Evolutionary conservation across 2,797 vertebrate genomes (phyloP).

Genomic region (Molossus molossus): DNA sequence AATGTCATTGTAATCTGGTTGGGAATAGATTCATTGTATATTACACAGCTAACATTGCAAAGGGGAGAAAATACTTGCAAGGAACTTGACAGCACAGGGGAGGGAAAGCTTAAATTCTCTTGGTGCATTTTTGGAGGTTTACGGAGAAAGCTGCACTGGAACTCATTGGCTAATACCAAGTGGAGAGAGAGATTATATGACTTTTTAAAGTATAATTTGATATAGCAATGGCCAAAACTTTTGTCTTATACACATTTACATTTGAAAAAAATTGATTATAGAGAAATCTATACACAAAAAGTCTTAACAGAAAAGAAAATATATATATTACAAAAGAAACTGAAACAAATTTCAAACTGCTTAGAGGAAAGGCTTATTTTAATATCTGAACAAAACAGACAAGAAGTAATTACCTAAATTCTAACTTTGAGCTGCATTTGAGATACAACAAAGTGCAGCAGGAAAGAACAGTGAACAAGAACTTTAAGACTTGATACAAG

Average conservation of each 20-base stretch:
- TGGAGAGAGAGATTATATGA: background rate
- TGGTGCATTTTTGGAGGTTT: background rate
- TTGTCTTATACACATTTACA: background rate
- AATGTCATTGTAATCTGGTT: background rate
- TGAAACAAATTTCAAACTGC: background rate
- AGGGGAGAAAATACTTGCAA: background rate
- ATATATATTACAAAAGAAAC: background rate
- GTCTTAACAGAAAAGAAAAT: background rate
- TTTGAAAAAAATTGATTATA: constrained; percentile 13
- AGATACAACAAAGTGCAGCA: background rate
- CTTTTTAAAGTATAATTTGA: constrained; percentile 13
- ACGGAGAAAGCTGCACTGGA: background rate
- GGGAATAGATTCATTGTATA: background rate
- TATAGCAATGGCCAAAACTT: background rate
- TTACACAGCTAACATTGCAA: background rate
- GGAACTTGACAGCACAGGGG: background rate
- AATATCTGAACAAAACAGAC: background rate
- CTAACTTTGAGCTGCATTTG: background rate
- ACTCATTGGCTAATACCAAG: background rate
- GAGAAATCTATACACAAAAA: background rate
- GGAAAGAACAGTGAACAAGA: background rate
- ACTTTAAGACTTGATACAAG: background rate
- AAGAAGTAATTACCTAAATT: background rate
- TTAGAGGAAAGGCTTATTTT: background rate
- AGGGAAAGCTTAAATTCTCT: background rate